A percentile compares a stretch with the other conserved stretches of the same genome.
Conservation (phyloP, 2,113 vertebrate genomes). For the Mirounga angustirostris region DNA sequence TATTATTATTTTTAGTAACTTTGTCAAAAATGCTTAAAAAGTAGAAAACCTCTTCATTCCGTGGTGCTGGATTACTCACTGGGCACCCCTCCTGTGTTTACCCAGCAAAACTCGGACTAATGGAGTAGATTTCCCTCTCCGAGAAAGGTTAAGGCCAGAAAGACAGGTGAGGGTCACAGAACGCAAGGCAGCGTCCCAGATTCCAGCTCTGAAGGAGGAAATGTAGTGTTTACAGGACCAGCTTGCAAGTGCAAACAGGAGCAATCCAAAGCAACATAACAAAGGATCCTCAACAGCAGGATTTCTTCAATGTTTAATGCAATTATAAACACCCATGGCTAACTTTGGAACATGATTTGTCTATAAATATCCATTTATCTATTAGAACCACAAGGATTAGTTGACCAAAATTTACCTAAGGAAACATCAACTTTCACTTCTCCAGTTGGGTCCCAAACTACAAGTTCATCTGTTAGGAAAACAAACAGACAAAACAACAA, state of each 20-base stretch:
- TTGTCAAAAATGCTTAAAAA: neutral
- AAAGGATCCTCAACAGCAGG: neutral
- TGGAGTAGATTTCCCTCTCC: neutral
- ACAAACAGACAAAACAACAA: neutral
- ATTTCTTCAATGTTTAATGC: neutral
- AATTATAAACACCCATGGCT: slow-evolving; percentile 49
- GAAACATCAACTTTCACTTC: neutral
- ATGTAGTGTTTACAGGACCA: neutral
- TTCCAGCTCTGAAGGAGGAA: slow-evolving; percentile 41
- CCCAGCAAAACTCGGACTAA: neutral
- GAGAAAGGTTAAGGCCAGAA: neutral
- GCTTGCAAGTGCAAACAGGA: slow-evolving; percentile 30
- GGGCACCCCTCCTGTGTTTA: neutral
- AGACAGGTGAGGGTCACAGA: neutral
- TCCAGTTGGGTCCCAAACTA: neutral
- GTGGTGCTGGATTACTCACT: neutral
- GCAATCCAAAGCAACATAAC: neutral
- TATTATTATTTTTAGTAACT: neutral
- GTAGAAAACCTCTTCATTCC: neutral
- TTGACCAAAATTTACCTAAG: neutral
- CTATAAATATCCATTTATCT: neutral
- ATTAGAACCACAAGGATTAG: neutral
- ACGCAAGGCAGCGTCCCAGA: neutral
- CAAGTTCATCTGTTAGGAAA: neutral
- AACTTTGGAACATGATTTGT: neutral